phyloP scores from a whole-genome alignment of 1,140 invertebrate genomes.

The Acromyrmex charruanus region DNA sequence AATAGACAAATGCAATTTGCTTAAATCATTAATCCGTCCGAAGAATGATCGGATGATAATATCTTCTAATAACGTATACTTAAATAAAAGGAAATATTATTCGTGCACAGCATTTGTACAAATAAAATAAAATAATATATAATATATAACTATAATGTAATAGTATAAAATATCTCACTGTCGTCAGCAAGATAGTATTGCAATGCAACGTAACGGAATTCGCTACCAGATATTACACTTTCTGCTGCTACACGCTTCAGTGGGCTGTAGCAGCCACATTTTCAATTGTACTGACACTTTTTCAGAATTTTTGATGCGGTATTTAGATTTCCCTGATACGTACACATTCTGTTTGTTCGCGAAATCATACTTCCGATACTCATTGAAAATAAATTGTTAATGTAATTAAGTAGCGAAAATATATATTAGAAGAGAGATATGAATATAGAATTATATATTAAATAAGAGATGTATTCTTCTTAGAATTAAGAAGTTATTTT shows the following conservation, averaged over 20 bases:
- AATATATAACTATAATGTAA: slow-evolving; percentile 3
- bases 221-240: slow-evolving; percentile 54
- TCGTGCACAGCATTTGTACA: not conserved
- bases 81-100: not conserved
- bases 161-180: slow-evolving; percentile 15
- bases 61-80: not conserved
- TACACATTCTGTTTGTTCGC: not conserved
- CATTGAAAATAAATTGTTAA: slow-evolving; percentile 22
- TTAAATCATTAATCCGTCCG: not conserved
- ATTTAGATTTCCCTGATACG: slow-evolving; percentile 31
- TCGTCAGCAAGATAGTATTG: slow-evolving; percentile 15
- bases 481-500: not conserved
- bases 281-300: slow-evolving; percentile 53
- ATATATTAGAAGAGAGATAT: not conserved
- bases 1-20: not conserved
- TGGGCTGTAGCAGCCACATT: slow-evolving; percentile 43
- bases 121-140: slow-evolving; percentile 31
- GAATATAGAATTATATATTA: not conserved
- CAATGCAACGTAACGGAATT: slow-evolving; percentile 35
- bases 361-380: not conserved
- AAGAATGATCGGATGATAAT: not conserved
- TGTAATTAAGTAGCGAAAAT: not conserved
- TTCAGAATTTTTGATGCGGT: slow-evolving; percentile 29
- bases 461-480: not conserved
- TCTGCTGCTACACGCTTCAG: slow-evolving; percentile 51